These are phyloP conservation scores for Mnemiopsis leidyi DNA, from an alignment of 37 sponge, comb jelly and placozoan genomes.

Conservation along the genomic window DNA sequence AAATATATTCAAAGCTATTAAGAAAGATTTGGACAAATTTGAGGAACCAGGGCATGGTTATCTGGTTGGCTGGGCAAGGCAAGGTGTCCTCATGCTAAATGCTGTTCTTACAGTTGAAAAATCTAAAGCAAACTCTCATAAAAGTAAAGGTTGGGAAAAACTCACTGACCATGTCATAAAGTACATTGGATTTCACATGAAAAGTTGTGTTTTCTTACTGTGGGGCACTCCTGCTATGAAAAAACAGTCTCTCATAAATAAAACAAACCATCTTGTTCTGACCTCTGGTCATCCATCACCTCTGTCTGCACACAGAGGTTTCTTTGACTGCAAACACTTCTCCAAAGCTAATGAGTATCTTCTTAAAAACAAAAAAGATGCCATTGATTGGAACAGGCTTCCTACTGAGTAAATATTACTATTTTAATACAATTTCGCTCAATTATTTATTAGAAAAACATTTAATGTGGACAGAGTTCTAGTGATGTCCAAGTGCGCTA, in stretches of 20 bases:
- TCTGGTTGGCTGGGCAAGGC: conserved; percentile 92
- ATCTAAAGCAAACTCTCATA: conserved; percentile 88
- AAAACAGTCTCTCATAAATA: conserved; percentile 73
- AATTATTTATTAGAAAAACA: too few relatives aligned
- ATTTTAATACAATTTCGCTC: too few relatives aligned
- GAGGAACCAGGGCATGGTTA: conserved; percentile 83
- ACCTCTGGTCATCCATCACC: conserved; percentile 92
- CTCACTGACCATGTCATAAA: conserved; percentile 94
- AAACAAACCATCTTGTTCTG: conserved; percentile 82
- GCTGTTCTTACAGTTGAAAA: conserved; percentile 88
- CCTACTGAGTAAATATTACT: conserved; percentile 34
- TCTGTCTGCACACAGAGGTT: conserved; percentile 87
- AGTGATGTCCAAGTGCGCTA: too few relatives aligned
- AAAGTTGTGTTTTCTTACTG: conserved; percentile 82
- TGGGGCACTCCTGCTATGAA: conserved; percentile 96
- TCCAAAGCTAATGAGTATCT: conserved; percentile 82
- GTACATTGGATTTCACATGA: conserved; percentile 76
- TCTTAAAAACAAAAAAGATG: conserved; percentile 68
- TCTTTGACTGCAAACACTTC: conserved; percentile 96
- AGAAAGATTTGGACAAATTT: conserved; percentile 76
- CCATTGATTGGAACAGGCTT: conserved; percentile 82
- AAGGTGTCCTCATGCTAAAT: conserved; percentile 96
- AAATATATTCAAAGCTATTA: conserved; percentile 93
- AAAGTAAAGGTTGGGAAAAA: conserved; percentile 96
- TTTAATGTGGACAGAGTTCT: too few relatives aligned